These are phyloP conservation scores for Atethmia centrago DNA, from an alignment of 2,888 invertebrate genomes.

Conservation along the genomic window DNA sequence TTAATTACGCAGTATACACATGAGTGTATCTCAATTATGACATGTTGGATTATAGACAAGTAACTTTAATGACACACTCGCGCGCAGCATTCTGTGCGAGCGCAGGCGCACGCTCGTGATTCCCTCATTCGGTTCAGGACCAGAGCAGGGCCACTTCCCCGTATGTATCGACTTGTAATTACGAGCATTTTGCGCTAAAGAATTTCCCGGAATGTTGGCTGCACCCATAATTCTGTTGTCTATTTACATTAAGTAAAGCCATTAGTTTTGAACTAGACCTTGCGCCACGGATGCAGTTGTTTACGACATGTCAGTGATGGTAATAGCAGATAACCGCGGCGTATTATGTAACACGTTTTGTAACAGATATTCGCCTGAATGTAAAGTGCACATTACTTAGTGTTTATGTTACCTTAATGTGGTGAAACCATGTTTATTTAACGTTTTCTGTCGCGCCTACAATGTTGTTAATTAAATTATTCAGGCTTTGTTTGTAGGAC, in stretches of 20 bases:
- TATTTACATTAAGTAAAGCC: slow-evolving; percentile 72
- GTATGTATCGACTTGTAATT: slow-evolving; percentile 78
- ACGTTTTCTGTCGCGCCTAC: slow-evolving; percentile 38
- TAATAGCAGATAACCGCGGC: slow-evolving; percentile 70
- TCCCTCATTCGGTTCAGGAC: slow-evolving; percentile 69
- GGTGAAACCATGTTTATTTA: slow-evolving; percentile 47
- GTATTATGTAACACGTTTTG: slow-evolving; percentile 75
- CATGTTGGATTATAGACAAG: slow-evolving; percentile 78
- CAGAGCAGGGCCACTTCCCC: slow-evolving; percentile 68
- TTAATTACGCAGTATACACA: slow-evolving; percentile 83
- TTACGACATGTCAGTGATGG: slow-evolving; percentile 73
- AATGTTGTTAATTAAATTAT: slow-evolving; percentile 54
- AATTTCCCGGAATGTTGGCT: slow-evolving; percentile 71
- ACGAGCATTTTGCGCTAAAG: slow-evolving; percentile 72
- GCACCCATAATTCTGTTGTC: slow-evolving; percentile 69
- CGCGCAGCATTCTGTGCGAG: slow-evolving; percentile 63
- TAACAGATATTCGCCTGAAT: slow-evolving; percentile 70
- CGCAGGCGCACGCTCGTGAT: slow-evolving; percentile 71
- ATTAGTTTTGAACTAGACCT: slow-evolving; percentile 71
- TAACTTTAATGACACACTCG: slow-evolving; percentile 77
- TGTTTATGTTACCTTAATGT: slow-evolving; percentile 61
- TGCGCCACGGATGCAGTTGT: slow-evolving; percentile 64
- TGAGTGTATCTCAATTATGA: slow-evolving; percentile 81
- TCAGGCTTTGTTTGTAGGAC: slow-evolving; percentile 34
- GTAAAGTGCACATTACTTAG: slow-evolving; percentile 63